Conservation (phyloP, 2,888 invertebrate genomes). For the Archaeoteleia sp. region DNA sequence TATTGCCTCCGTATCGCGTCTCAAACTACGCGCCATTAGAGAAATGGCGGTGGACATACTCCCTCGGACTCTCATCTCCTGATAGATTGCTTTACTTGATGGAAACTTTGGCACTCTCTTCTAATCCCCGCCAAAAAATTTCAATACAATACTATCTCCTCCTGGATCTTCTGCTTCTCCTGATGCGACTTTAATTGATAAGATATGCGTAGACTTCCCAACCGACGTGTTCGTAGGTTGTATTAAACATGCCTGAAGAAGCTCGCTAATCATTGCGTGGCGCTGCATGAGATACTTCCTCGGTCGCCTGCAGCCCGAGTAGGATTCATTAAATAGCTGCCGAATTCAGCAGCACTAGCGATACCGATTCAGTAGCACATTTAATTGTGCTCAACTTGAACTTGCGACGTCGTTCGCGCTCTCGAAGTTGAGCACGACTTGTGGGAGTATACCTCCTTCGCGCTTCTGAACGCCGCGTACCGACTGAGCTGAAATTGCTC, state of each 20-base stretch:
- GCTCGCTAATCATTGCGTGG: not conserved
- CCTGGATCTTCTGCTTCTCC: constrained; percentile 43
- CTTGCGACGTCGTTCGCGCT: not conserved
- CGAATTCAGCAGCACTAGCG: constrained; percentile 58
- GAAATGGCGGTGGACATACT: constrained; percentile 25
- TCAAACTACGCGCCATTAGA: constrained; percentile 45
- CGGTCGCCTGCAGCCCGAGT: constrained; percentile 17
- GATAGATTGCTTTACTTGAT: constrained; percentile 62
- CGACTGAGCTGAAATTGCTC: constrained; percentile 65
- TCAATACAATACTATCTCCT: constrained; percentile 43
- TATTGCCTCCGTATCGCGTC: no score
- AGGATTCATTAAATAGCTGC: constrained; percentile 61
- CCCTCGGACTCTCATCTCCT: constrained; percentile 58
- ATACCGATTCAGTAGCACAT: constrained; percentile 53
- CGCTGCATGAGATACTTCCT: not conserved
- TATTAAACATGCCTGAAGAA: not conserved
- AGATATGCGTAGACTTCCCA: constrained; percentile 20
- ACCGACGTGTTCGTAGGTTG: not conserved
- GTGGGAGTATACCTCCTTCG: constrained; percentile 9
- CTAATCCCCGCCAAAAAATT: constrained; percentile 58
- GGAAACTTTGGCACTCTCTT: constrained; percentile 64
- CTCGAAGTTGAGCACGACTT: constrained; percentile 19
- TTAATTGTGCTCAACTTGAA: constrained; percentile 62
- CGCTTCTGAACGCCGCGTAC: constrained; percentile 55
- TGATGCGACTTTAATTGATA: constrained; percentile 57